phyloP scores from a whole-genome alignment of 1,140 invertebrate genomes.

The Asobara japonica region DNA sequence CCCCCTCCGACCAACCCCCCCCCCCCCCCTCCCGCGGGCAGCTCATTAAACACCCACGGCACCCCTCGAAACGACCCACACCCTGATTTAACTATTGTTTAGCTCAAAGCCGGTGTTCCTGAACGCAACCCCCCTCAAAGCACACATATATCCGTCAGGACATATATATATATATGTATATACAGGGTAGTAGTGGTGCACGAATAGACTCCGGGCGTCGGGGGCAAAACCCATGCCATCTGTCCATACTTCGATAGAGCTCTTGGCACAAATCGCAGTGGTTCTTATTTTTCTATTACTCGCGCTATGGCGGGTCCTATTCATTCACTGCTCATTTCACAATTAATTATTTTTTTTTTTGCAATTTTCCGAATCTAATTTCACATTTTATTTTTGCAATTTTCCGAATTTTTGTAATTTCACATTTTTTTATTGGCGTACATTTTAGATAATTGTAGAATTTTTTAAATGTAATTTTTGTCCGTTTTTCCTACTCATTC shows the following conservation, averaged over 20 bases:
- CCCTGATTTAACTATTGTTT: conserved; percentile 64
- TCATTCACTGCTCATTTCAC: neutral
- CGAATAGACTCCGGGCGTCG: conserved; percentile 23
- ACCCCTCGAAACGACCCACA: conserved; percentile 50
- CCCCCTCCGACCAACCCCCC: no score
- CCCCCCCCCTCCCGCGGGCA: no score
- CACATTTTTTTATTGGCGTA: no score
- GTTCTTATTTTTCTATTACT: conserved; percentile 46
- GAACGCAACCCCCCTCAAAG: neutral
- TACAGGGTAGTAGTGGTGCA: neutral
- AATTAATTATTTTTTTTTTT: no score
- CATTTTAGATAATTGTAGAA: no score
- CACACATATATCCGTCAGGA: neutral
- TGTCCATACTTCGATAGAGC: conserved; percentile 41
- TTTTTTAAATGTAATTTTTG: no score
- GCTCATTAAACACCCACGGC: conserved; percentile 67
- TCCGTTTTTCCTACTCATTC: no score
- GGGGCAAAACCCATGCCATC: conserved; percentile 44
- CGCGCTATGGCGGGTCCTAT: neutral
- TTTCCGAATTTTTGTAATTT: no score
- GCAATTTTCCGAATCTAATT: no score
- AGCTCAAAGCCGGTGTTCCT: conserved; percentile 34
- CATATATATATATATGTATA: conserved; percentile 16
- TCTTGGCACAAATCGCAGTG: conserved; percentile 47
- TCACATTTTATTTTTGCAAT: no score